Evolutionary conservation across 2,888 invertebrate species (phyloP).

Genomic region (Sicus ferrugineus): DNA sequence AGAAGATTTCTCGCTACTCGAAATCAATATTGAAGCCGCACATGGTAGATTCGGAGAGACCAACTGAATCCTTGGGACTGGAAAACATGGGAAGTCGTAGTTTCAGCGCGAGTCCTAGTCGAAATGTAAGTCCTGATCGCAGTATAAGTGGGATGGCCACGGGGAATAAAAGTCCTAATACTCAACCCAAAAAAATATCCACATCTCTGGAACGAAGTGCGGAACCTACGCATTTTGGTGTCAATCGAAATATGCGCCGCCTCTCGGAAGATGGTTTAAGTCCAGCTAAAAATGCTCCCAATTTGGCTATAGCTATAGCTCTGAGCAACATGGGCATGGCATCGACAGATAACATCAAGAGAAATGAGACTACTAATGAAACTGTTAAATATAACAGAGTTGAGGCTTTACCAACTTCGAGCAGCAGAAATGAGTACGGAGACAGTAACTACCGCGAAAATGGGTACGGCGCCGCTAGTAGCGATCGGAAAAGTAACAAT

Average conservation of each 20-base stretch:
- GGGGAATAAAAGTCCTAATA: slow-evolving; percentile 51
- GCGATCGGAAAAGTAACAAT: background rate
- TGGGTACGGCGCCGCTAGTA: background rate
- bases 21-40: slow-evolving; percentile 45
- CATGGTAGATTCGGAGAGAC: slow-evolving; percentile 33
- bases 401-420: too few species aligned
- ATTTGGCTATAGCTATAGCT: slow-evolving; percentile 55
- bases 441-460: background rate
- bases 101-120: slow-evolving; percentile 44
- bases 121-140: background rate
- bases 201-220: slow-evolving; percentile 58
- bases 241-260: slow-evolving; percentile 55
- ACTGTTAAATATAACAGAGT: too few species aligned
- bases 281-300: slow-evolving; percentile 54
- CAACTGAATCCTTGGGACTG: slow-evolving; percentile 16
- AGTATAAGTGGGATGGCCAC: slow-evolving; percentile 34
- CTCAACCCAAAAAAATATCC: slow-evolving; percentile 43
- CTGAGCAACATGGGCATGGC: slow-evolving; percentile 43
- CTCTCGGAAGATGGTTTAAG: slow-evolving; percentile 50
- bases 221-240: slow-evolving; percentile 55
- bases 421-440: background rate
- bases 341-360: background rate
- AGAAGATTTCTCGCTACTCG: slow-evolving; percentile 34
- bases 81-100: too few species aligned
- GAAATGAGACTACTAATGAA: background rate